Evolutionary conservation across 92 coral and sea anemone species (phyloP).

Genomic region (Isaurus tuberculatus): DNA sequence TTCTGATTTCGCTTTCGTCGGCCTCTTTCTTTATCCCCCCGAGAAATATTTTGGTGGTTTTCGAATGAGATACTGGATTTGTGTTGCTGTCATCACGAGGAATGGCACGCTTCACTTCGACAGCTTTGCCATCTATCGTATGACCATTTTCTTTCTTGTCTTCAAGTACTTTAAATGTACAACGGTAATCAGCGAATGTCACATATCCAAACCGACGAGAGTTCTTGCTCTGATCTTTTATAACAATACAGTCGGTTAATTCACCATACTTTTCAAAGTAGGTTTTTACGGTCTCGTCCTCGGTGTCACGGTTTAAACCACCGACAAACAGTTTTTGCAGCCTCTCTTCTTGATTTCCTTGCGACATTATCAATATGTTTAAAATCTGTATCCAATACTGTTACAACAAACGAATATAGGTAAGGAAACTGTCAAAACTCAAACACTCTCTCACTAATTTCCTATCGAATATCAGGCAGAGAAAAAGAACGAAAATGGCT

Average conservation of each 20-base stretch:
- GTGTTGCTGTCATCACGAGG: conserved; percentile 60
- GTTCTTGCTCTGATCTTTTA: conserved; percentile 58
- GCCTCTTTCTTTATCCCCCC: conserved; percentile 70
- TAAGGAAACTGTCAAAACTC: not conserved
- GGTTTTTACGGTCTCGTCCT: conserved; percentile 77
- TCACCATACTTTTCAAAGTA: conserved; percentile 80
- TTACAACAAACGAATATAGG: not conserved
- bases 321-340: conserved; percentile 92
- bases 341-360: conserved; percentile 56
- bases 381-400: not conserved
- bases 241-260: conserved; percentile 81
- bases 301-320: conserved; percentile 80
- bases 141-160: conserved; percentile 70
- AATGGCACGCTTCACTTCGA: conserved; percentile 80
- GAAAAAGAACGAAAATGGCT: not conserved
- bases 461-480: not conserved
- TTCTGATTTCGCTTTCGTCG: conserved; percentile 53
- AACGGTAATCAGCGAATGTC: conserved; percentile 63
- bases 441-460: not conserved
- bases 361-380: conserved; percentile 29
- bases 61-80: conserved; percentile 39
- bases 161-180: conserved; percentile 61
- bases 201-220: conserved; percentile 98
- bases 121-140: conserved; percentile 62
- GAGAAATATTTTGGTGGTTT: conserved; percentile 72